Evolutionary conservation across 1,140 invertebrate species (phyloP), one percentile per base, ranked within the genome.

Genomic region (Chironomus tepperi): DNA sequence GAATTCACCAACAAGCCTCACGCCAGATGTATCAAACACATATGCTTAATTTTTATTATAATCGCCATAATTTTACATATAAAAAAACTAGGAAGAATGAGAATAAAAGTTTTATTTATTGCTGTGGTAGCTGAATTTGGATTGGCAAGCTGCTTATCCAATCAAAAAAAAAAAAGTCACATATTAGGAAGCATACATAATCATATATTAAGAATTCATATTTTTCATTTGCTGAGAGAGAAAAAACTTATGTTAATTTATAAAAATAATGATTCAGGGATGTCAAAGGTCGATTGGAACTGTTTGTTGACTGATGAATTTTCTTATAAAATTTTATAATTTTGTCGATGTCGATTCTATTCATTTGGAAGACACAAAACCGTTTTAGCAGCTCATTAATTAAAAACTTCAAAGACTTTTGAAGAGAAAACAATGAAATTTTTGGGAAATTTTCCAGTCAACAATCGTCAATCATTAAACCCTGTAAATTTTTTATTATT

Each of bases 81-180:
- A 34, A 34, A 34, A 34, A 34, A 34, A 34, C 24, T 34, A 34
- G 24, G 10, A 57, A 57, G 47, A n/a, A 57, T 57, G 47, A 34
- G 24, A 34, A 57, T 15, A 57, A n/a, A 57, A 57, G 47, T 57
- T 57, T 70, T 19, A 70, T 70, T 70, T 70, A 70, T 70, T 70
- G 65, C 65, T 70, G 65, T 70, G 65, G 65, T 70, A 70, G 65
- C 65, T 70, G 19, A 70, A 19, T 19, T 19, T 70, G 16, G 65
- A 70, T 19, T 70, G 19, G 47, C 47, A 57, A 57, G 24, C n/a
- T 57, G 47, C 47, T 57, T 12, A n/a, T 57, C 47, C 47, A 57
- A 15, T 12, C 2, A 34, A 34, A 34, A 34, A 57, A 57, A 57
- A 34, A 34, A 57, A 57, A 57, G 47, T 57, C 47, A 57, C 47